phyloP scores from a whole-genome alignment of 2,888 invertebrate genomes.

The Phengaris alcon region DNA sequence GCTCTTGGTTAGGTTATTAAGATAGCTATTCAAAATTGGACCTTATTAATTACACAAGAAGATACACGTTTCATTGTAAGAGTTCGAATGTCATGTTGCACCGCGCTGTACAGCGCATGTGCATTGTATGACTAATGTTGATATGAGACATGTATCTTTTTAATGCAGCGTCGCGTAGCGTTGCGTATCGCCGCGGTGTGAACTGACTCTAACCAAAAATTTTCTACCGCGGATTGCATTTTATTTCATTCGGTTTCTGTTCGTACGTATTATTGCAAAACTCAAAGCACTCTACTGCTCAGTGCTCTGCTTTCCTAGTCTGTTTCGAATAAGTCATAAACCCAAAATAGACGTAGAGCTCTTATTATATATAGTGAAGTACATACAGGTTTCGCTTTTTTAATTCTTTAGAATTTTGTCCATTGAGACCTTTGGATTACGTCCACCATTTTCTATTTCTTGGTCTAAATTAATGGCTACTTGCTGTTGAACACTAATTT shows the following conservation, averaged over 20 bases:
- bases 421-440: neutral
- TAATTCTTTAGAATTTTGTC: neutral
- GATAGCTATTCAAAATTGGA: too few relatives aligned
- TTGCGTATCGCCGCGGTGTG: too few relatives aligned
- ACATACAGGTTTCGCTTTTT: neutral
- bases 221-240: neutral
- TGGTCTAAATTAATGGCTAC: neutral
- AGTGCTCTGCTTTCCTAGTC: slow-evolving; percentile 11
- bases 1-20: too few relatives aligned
- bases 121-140: too few relatives aligned
- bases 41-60: too few relatives aligned
- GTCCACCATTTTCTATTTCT: neutral
- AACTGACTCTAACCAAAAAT: too few relatives aligned
- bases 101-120: too few relatives aligned
- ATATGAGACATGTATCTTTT: too few relatives aligned
- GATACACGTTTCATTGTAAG: too few relatives aligned
- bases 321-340: slow-evolving; percentile 4
- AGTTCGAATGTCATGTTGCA: too few relatives aligned
- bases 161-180: too few relatives aligned
- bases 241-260: neutral
- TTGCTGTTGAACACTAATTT: neutral
- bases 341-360: neutral
- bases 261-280: neutral
- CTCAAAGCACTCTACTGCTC: neutral
- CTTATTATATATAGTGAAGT: neutral